These are phyloP conservation scores for Venustaconcha ellipsiformis DNA, from an alignment of 1,140 invertebrate genomes.

Conservation along the genomic window DNA sequence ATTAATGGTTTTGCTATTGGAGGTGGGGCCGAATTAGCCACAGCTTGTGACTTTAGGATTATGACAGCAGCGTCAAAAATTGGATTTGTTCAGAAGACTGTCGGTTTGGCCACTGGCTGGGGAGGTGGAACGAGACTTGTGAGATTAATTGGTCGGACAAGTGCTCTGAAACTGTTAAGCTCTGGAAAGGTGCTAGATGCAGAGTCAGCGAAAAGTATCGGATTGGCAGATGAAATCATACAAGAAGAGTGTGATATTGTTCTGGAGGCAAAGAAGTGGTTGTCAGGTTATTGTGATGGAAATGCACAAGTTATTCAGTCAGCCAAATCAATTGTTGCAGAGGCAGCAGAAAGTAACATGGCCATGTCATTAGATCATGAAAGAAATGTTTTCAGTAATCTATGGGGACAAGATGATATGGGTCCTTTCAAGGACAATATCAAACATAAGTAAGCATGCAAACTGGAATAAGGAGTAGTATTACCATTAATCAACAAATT, in stretches of 20 bases:
- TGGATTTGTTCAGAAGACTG: conserved; percentile 74
- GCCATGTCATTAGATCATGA: conserved; percentile 65
- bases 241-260: conserved; percentile 50
- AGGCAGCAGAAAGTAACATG: conserved; percentile 37
- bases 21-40: conserved; percentile 75
- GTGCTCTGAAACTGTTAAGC: conserved; percentile 70
- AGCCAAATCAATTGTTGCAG: conserved; percentile 68
- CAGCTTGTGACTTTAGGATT: conserved; percentile 74
- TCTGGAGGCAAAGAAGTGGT: conserved; percentile 64
- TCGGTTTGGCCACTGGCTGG: conserved; percentile 75
- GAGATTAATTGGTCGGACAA: conserved; percentile 67
- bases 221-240: conserved; percentile 61
- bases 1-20: conserved; percentile 74
- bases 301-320: conserved; percentile 62
- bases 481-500: not conserved
- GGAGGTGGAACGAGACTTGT: conserved; percentile 72
- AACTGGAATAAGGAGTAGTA: not conserved
- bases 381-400: conserved; percentile 66
- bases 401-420: conserved; percentile 71
- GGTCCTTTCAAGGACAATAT: conserved; percentile 61
- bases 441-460: conserved; percentile 41
- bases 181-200: conserved; percentile 65
- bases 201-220: conserved; percentile 65
- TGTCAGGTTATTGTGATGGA: conserved; percentile 51
- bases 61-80: conserved; percentile 68